A percentile compares a stretch with the other conserved stretches of the same genome.
phyloP scores from a whole-genome alignment of 2,797 vertebrate genomes.

The Myotis planiceps region DNA sequence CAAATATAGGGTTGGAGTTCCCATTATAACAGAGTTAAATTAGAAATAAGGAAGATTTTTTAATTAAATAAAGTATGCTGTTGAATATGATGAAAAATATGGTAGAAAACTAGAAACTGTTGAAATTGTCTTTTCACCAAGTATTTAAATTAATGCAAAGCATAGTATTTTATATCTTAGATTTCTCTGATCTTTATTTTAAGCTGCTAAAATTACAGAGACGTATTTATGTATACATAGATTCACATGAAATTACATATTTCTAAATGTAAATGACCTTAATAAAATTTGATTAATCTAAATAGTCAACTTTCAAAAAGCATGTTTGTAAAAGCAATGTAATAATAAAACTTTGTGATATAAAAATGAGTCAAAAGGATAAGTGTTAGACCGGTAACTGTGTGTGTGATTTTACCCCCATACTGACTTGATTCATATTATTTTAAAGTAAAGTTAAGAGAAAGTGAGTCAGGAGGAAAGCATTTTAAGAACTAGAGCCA shows the following conservation, averaged over 20 bases:
- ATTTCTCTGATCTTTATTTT: slow-evolving; percentile 27
- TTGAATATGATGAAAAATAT: not conserved
- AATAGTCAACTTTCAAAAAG: not conserved
- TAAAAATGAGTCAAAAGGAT: not conserved
- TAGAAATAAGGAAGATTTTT: not conserved
- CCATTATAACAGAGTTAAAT: not conserved
- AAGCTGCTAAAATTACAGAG: slow-evolving; percentile 14
- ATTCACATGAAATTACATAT: not conserved
- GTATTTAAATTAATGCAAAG: not conserved
- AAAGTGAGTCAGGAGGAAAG: not conserved
- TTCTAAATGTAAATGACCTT: not conserved
- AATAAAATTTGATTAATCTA: not conserved
- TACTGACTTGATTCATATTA: not conserved
- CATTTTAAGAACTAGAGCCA: not conserved
- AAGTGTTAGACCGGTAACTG: not conserved
- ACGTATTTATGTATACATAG: not conserved
- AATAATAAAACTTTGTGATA: not conserved
- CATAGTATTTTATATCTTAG: not conserved
- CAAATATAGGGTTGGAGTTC: not conserved
- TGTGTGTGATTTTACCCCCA: not conserved
- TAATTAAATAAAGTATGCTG: not conserved
- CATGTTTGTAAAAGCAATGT: not conserved
- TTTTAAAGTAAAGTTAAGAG: slow-evolving; percentile 12
- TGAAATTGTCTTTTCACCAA: not conserved
- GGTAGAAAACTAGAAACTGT: not conserved